Evolutionary conservation across 2,113 vertebrate genomes (phyloP), one percentile per base, ranked within the genome.

Genomic region (Upupa epops): DNA sequence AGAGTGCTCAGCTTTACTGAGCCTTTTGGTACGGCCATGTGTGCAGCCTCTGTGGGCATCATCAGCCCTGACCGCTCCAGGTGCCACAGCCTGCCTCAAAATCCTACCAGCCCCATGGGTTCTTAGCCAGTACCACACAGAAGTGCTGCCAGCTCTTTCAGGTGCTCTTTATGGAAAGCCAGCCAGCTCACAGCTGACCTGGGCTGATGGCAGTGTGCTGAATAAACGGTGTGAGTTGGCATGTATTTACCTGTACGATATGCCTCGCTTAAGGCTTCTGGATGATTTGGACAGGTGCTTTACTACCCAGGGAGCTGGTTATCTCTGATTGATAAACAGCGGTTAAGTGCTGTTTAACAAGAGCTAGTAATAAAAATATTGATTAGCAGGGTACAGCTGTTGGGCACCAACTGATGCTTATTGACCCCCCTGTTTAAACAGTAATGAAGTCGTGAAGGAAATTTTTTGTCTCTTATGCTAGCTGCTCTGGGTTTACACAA

Each of bases 31-130:
- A 4, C 52, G 24, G 46, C 26, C 0, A 4, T 0, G 3, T 34
- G 59, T 68, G 28, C 29, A 25, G 3, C 17, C 17, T 24, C 1
- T 69, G 54, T 63, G 36, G 40, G 1, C 31, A 14, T 22, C 17
- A 0, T 9, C 8, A 24, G 49, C 8, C 8, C 71, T 46, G 65
- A 13, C 61, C 66, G 61, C 29, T 56, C 28, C 65, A 22, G 16
- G 3, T 11, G 48, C 3, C 31, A 29, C 11, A 78, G 31, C 17
- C 36, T 81, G 34, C 24, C 40, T 72, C 54, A 26, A 5, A 64
- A 52, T 2, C 45, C 74, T 45, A 52, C 58, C 55, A 46, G 26
- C 25, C n/a, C 26, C 0, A 0, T 29, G 61, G 22, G 14, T 12
- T 82, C 36, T 24, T 64, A 36, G 37, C 32, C 4, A 13, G 3